A percentile compares a stretch with the other conserved stretches of the same genome.
These are phyloP conservation scores for Gymnocypris eckloni DNA, from an alignment of 2,797 vertebrate genomes.

Conservation along the genomic window DNA sequence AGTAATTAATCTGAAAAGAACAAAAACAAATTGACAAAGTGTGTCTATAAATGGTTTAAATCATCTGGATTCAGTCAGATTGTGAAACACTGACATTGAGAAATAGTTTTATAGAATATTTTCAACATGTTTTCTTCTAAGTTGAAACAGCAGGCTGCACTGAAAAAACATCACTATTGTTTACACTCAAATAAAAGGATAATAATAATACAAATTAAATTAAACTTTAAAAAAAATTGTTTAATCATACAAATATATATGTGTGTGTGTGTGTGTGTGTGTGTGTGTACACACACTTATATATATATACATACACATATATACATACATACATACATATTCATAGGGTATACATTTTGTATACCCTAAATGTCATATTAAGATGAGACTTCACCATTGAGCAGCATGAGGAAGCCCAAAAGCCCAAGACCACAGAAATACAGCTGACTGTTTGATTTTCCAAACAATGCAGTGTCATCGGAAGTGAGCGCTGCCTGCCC, in stretches of 20 bases:
- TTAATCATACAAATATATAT: too few species aligned
- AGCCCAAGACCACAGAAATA: conserved; percentile 37
- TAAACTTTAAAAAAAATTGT: too few species aligned
- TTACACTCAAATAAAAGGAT: not conserved
- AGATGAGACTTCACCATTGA: not conserved
- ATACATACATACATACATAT: too few species aligned
- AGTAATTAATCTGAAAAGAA: not conserved
- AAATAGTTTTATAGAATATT: not conserved
- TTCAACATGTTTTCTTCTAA: not conserved
- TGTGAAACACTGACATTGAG: not conserved
- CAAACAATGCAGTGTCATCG: conserved; percentile 40
- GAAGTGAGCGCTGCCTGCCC: conserved; percentile 3
- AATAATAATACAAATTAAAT: too few species aligned
- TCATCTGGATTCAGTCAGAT: conserved; percentile 2
- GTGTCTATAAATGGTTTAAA: not conserved
- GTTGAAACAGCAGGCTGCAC: not conserved
- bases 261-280: too few species aligned
- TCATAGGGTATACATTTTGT: too few species aligned
- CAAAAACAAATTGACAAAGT: not conserved
- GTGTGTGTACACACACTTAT: too few species aligned
- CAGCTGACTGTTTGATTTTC: conserved; percentile 28
- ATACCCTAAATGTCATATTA: too few species aligned
- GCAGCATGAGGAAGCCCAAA: not conserved
- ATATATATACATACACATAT: too few species aligned
- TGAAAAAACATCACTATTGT: not conserved